phyloP scores from a whole-genome alignment of 1,140 invertebrate genomes.

The Zaprionus tsacasi region DNA sequence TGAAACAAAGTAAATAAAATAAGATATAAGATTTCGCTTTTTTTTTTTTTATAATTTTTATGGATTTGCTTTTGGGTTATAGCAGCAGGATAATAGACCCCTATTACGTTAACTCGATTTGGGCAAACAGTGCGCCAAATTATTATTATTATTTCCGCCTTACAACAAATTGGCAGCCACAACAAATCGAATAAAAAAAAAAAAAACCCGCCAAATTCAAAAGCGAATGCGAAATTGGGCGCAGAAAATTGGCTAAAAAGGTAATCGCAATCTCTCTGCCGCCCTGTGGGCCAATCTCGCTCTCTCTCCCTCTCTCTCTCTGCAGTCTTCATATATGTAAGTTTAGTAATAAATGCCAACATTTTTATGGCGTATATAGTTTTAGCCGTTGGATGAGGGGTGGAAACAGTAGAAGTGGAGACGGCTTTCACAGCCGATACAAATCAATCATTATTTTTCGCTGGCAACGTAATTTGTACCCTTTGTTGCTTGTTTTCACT shows the following conservation, averaged over 20 bases:
- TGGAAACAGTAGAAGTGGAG: not conserved
- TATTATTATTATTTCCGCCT: slow-evolving; percentile 78
- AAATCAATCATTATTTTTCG: slow-evolving; percentile 78
- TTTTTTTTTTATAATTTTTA: not conserved
- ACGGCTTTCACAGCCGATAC: slow-evolving; percentile 71
- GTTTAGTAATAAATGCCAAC: slow-evolving; percentile 61
- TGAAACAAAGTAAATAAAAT: slow-evolving; percentile 28
- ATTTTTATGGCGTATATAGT: slow-evolving; percentile 21
- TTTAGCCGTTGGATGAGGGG: not conserved
- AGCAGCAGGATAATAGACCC: slow-evolving; percentile 43
- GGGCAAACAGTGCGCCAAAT: slow-evolving; percentile 76
- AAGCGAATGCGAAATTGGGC: slow-evolving; percentile 62
- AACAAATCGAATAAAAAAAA: too few species aligned
- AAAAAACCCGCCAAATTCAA: slow-evolving; percentile 31
- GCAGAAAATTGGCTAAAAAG: slow-evolving; percentile 56
- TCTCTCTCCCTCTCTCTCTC: not conserved
- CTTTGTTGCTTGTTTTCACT: slow-evolving; percentile 81
- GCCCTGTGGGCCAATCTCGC: slow-evolving; percentile 10
- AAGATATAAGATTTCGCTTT: not conserved
- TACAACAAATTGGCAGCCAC: slow-evolving; percentile 62
- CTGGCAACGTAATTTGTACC: slow-evolving; percentile 68
- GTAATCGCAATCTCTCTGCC: slow-evolving; percentile 10
- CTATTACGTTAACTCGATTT: slow-evolving; percentile 79
- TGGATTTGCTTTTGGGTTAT: slow-evolving; percentile 46
- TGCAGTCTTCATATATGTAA: slow-evolving; percentile 13